Base-by-base conservation (phyloP, 2,888 invertebrate species). In the Alitta virens region DNA sequence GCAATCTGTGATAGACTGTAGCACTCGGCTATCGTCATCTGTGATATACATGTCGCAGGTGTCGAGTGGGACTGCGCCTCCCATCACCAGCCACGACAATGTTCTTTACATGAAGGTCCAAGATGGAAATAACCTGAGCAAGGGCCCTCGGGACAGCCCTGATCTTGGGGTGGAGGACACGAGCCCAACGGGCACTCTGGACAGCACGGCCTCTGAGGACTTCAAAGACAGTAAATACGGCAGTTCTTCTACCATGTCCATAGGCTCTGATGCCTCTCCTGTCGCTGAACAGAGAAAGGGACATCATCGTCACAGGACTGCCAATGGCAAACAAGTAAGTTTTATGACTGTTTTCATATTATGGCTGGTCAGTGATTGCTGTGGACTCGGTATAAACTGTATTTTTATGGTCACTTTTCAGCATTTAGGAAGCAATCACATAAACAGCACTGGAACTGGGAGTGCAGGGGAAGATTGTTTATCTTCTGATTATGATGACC, bases 391-490 rank as follows among this genome's bases (percentile, higher is more conserved):
- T n/a, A n/a, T n/a, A n/a, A n/a, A n/a, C n/a, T n/a, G n/a, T n/a
- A n/a, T n/a, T n/a, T n/a, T n/a, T n/a, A n/a, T n/a, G n/a, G n/a
- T 61, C n/a, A 23, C 16, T 42, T 40, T 42, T 33, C 33, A 33
- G 33, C 33, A 33, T 12, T 33, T 33, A 33, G 33, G 33, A 33
- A 33, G 33, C 33, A 33, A 33, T 33, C 33, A 33, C 12, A 33
- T 33, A 33, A 33, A 33, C 12, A 33, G 33, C 33, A 33, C 33
- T 33, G 33, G 33, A 33, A 33, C 33, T 5, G 33, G 33, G 24
- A 74, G 74, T 58, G 71, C 72, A 38, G 73, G 73, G 23, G 74
- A 74, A 55, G 74, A 74, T 63, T 71, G 70, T 7, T 70, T 72
- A 62, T 74, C 73, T 1, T 73, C 73, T 9, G 74, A 74, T 38